Evolutionary conservation across 2,888 invertebrate species (phyloP).

Genomic region (Morpho deidamia): DNA sequence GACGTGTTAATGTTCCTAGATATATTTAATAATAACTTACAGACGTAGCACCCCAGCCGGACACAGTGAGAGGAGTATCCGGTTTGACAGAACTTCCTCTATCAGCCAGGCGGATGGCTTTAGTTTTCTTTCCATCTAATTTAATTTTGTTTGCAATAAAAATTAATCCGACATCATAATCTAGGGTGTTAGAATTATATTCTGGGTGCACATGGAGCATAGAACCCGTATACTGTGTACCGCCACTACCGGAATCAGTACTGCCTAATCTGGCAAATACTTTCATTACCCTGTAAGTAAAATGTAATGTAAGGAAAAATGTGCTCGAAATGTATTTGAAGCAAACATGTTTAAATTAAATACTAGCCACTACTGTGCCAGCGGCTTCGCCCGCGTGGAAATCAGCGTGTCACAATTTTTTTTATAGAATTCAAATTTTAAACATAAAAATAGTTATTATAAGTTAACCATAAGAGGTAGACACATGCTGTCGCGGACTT

Average conservation of each 20-base stretch:
- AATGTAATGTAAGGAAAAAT: too few relatives aligned
- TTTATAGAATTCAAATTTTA: too few relatives aligned
- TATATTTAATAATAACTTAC: conserved; percentile 34
- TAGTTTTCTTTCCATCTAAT: conserved; percentile 43
- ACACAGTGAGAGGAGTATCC: conserved; percentile 40
- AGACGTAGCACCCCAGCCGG: conserved; percentile 61
- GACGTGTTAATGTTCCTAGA: too few relatives aligned
- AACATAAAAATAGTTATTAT: too few relatives aligned
- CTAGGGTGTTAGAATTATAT: conserved; percentile 49
- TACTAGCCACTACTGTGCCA: too few relatives aligned
- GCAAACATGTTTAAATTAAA: neutral
- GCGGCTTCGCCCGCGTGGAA: too few relatives aligned
- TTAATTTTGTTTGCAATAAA: conserved; percentile 42
- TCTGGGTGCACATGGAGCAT: conserved; percentile 45
- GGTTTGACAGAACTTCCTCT: conserved; percentile 31
- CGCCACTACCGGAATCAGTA: conserved; percentile 47
- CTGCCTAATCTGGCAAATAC: conserved; percentile 59
- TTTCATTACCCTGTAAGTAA: conserved; percentile 38
- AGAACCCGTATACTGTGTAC: conserved; percentile 49
- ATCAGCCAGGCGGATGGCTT: conserved; percentile 34
- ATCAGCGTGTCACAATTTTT: too few relatives aligned
- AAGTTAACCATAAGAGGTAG: too few relatives aligned
- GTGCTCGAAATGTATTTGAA: neutral
- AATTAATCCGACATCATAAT: conserved; percentile 67
- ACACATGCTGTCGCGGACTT: too few relatives aligned